Percentiles rank a stretch among this genome's conserved stretches.
Evolutionary conservation across 2,888 invertebrate species (phyloP).

Genomic region (Carterocephalus palaemon): DNA sequence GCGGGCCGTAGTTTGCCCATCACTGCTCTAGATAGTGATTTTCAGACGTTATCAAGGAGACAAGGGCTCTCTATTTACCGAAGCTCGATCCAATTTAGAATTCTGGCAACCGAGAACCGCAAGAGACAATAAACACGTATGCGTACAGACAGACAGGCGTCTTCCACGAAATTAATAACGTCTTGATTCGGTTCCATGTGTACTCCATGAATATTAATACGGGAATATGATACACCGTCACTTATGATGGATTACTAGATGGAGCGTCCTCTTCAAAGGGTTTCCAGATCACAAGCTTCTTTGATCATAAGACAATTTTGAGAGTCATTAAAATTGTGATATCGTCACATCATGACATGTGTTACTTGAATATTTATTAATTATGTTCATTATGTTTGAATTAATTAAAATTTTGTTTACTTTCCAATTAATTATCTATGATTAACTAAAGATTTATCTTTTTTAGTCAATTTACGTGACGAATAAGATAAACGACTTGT

Average conservation of each 20-base stretch:
- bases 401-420: too few species aligned
- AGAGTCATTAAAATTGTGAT: constrained; percentile 1
- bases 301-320: constrained; percentile 5
- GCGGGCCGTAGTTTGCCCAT: too few species aligned
- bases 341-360: too few species aligned
- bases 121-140: not conserved
- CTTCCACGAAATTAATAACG: constrained; percentile 17
- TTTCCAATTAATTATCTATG: too few species aligned
- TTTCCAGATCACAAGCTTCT: not conserved
- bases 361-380: too few species aligned
- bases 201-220: constrained; percentile 19
- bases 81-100: not conserved
- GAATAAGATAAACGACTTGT: too few species aligned
- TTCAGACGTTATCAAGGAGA: too few species aligned
- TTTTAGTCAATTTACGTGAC: too few species aligned
- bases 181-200: constrained; percentile 2
- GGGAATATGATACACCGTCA: constrained; percentile 16
- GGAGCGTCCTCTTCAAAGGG: not conserved
- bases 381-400: too few species aligned
- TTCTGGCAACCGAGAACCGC: not conserved
- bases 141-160: constrained; percentile 2
- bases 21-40: too few species aligned
- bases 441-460: too few species aligned
- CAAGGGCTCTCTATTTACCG: not conserved
- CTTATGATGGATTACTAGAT: constrained; percentile 8